phyloP scores from a whole-genome alignment of 1,140 invertebrate genomes.

The Macrosteles quadrilineatus region DNA sequence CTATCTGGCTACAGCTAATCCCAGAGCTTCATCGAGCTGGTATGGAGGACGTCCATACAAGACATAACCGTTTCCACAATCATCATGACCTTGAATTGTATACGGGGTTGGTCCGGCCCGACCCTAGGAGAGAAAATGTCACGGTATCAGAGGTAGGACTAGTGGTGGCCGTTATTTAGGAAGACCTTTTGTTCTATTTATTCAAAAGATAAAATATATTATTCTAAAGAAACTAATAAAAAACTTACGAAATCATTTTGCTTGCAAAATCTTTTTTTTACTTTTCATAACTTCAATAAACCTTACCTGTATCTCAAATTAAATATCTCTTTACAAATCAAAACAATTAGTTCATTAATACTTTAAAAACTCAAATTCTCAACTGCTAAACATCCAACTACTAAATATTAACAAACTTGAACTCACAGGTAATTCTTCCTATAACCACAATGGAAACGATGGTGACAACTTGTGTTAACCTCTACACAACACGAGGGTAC shows the following conservation, averaged over 20 bases:
- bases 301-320: neutral
- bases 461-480: conserved; percentile 26
- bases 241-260: neutral
- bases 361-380: too few relatives aligned
- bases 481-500: conserved; percentile 25
- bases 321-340: neutral
- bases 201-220: neutral
- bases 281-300: neutral
- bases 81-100: conserved; percentile 38
- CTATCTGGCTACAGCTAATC: conserved; percentile 61
- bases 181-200: too few relatives aligned
- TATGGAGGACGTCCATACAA: conserved; percentile 39
- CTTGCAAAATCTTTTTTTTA: neutral
- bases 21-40: conserved; percentile 56
- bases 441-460: conserved; percentile 27
- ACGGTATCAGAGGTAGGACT: conserved; percentile 11
- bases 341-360: too few relatives aligned
- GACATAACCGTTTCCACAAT: conserved; percentile 42
- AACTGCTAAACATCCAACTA: too few relatives aligned
- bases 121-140: conserved; percentile 23
- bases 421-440: conserved; percentile 2
- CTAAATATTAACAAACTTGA: too few relatives aligned
- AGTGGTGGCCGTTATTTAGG: too few relatives aligned
- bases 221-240: neutral
- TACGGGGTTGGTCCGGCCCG: conserved; percentile 37